Evolutionary conservation across 2,888 invertebrate genomes (phyloP).

Genomic region (Polymixis lichenea): DNA sequence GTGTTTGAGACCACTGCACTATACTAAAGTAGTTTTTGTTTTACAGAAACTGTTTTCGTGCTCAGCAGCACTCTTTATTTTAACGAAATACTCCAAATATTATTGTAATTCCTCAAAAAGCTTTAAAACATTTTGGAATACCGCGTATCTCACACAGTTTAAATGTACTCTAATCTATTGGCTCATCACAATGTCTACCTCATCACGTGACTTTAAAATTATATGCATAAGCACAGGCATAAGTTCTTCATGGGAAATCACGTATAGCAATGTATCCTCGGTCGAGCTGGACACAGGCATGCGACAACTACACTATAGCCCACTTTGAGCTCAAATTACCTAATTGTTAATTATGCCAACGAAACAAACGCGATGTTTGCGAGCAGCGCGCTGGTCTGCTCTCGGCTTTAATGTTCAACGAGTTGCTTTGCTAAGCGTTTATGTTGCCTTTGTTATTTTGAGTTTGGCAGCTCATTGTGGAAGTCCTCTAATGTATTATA

Average conservation of each 20-base stretch:
- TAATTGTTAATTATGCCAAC: constrained; percentile 76
- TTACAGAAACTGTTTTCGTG: background rate
- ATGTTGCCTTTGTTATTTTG: constrained; percentile 38
- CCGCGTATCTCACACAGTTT: background rate
- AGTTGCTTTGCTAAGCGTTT: constrained; percentile 50
- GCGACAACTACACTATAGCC: constrained; percentile 68
- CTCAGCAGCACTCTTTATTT: background rate
- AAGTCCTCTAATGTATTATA: constrained; percentile 1
- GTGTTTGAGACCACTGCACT: background rate
- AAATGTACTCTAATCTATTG: background rate
- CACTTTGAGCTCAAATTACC: constrained; percentile 72
- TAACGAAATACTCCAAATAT: background rate
- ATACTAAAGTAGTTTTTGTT: background rate
- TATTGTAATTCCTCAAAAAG: background rate
- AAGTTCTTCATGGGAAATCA: constrained; percentile 49
- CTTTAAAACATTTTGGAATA: background rate
- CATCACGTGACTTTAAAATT: constrained; percentile 25
- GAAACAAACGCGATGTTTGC: constrained; percentile 59
- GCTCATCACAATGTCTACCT: constrained; percentile 8
- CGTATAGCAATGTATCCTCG: constrained; percentile 43
- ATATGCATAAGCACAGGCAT: constrained; percentile 20
- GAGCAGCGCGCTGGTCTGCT: constrained; percentile 44
- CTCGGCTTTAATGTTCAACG: constrained; percentile 55
- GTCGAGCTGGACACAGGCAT: constrained; percentile 58
- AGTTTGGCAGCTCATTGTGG: constrained; percentile 13